These are phyloP conservation scores for Listrodromus nycthemerus DNA, from an alignment of 2,888 invertebrate species.

Conservation along the genomic window DNA sequence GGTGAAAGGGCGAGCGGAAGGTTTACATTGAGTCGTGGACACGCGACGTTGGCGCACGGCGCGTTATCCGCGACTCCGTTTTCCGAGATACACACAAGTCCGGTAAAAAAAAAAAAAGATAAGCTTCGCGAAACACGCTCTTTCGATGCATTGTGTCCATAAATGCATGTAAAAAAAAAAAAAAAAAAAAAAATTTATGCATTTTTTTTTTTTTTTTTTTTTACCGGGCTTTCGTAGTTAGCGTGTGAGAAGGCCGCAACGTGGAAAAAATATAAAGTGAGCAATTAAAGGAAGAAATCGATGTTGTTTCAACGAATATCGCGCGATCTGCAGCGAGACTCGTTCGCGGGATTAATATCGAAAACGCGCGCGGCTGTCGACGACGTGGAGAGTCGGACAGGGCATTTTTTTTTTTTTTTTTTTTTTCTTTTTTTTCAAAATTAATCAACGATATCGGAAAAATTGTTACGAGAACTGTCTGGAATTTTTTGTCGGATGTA, in stretches of 20 bases:
- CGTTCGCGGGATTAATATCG: background rate
- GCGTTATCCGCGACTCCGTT: slow-evolving; percentile 45
- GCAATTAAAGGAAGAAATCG: slow-evolving; percentile 42
- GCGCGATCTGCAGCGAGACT: background rate
- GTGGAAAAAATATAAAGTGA: slow-evolving; percentile 1
- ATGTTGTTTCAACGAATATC: slow-evolving; percentile 3
- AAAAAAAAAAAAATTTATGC: no score
- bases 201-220: background rate
- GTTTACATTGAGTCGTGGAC: slow-evolving; percentile 53
- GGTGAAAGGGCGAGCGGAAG: background rate
- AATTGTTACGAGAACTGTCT: no score
- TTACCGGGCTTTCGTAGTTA: background rate
- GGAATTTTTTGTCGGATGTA: no score
- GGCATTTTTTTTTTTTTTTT: no score
- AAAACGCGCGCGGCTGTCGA: background rate
- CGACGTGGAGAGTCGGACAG: background rate
- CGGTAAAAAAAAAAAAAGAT: slow-evolving; percentile 12
- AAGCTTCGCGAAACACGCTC: slow-evolving; percentile 43
- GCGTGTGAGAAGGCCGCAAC: background rate
- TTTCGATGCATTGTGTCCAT: slow-evolving; percentile 38
- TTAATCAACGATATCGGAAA: no score
- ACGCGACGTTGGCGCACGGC: slow-evolving; percentile 55
- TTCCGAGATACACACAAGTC: slow-evolving; percentile 31
- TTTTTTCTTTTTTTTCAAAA: no score
- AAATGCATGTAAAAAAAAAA: no score